phyloP scores from a whole-genome alignment of 2,888 invertebrate species.

The Ariolimax columbianus region DNA sequence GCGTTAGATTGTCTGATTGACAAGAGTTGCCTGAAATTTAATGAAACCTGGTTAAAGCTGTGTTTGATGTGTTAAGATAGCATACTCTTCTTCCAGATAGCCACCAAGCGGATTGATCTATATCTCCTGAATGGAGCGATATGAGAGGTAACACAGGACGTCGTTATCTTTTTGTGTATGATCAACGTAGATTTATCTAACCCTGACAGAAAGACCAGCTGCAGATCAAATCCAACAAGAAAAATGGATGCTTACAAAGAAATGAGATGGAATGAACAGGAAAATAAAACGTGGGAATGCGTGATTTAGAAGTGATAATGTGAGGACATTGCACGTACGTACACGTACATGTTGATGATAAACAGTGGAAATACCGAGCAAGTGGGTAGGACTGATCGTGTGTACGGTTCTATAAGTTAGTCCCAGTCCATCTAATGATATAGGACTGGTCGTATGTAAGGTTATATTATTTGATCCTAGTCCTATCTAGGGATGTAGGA shows the following conservation, averaged over 20 bases:
- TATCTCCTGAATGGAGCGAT: neutral
- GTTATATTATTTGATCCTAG: too few relatives aligned
- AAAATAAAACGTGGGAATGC: neutral
- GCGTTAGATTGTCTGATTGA: neutral
- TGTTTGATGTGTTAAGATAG: constrained; percentile 9
- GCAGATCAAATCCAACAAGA: neutral
- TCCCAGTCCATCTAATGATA: too few relatives aligned
- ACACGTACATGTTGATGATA: neutral
- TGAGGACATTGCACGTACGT: neutral
- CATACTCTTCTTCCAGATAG: neutral
- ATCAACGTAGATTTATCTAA: neutral
- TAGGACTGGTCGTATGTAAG: too few relatives aligned
- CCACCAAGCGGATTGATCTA: neutral
- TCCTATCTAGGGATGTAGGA: too few relatives aligned
- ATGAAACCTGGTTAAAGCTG: neutral
- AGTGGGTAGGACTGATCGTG: neutral
- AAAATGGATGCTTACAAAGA: neutral
- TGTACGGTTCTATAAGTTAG: too few relatives aligned
- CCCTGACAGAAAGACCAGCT: neutral
- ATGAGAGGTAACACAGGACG: neutral
- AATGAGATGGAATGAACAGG: neutral
- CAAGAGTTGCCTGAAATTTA: neutral
- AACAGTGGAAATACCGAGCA: neutral
- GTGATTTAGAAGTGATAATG: too few relatives aligned
- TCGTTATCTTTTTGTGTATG: neutral